These are phyloP conservation scores for Thalassarche chlororhynchos DNA, from an alignment of 2,113 vertebrate species.

Conservation along the genomic window DNA sequence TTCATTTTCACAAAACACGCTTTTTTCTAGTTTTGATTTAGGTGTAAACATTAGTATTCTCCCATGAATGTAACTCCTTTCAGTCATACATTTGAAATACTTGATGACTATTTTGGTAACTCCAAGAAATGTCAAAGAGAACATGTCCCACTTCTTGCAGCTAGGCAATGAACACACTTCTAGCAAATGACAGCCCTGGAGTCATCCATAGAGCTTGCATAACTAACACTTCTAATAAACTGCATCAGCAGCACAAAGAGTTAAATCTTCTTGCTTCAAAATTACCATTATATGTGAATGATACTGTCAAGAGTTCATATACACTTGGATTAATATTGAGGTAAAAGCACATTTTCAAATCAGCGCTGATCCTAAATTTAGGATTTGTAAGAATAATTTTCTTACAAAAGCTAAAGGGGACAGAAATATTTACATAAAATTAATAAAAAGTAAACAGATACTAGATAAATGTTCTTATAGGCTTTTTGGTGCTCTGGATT, in stretches of 20 bases:
- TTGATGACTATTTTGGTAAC: neutral
- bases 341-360: neutral
- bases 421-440: constrained; percentile 15
- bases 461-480: neutral
- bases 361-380: neutral
- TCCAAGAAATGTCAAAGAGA: neutral
- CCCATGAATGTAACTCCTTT: neutral
- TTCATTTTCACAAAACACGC: neutral
- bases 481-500: neutral
- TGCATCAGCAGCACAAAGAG: neutral
- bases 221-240: neutral
- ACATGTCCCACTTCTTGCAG: neutral
- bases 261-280: neutral
- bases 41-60: neutral
- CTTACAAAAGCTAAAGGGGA: neutral
- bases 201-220: neutral
- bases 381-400: neutral
- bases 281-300: neutral
- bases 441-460: neutral
- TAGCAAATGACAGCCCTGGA: neutral
- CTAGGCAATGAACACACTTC: neutral
- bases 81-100: neutral
- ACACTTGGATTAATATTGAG: neutral
- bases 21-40: neutral
- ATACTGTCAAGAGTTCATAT: neutral